These are phyloP conservation scores for Lomographa bimaculata DNA, from an alignment of 2,888 invertebrate genomes.

Conservation along the genomic window DNA sequence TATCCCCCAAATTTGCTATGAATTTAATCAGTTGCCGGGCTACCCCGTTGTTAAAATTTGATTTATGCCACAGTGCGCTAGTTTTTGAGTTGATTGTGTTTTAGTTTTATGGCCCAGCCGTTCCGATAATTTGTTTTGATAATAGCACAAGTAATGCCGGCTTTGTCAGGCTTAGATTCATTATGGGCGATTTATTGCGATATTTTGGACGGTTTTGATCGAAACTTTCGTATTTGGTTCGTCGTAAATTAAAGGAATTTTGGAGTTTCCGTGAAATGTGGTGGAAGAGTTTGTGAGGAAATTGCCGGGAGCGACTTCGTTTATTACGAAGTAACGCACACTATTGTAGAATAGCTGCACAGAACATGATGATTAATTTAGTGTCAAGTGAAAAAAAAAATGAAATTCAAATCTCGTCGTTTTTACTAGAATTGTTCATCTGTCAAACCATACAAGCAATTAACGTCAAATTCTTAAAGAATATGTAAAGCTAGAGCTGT, in stretches of 20 bases:
- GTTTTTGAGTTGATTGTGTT: constrained; percentile 68
- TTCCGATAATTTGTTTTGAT: constrained; percentile 51
- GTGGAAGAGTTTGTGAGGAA: not conserved
- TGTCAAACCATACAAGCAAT: no score
- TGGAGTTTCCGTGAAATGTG: constrained; percentile 17
- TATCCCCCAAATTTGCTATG: constrained; percentile 44
- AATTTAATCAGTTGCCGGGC: constrained; percentile 61
- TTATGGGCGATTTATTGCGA: constrained; percentile 20
- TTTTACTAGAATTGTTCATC: no score
- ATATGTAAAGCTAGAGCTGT: no score
- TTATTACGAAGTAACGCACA: no score
- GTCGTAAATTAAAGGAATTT: constrained; percentile 20
- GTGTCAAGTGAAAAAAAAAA: no score
- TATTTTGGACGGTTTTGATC: constrained; percentile 22
- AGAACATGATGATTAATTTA: no score
- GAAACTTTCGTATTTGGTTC: constrained; percentile 19
- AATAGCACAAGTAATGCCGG: constrained; percentile 35
- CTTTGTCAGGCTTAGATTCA: constrained; percentile 27
- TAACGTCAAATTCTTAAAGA: no score
- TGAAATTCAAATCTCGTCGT: no score
- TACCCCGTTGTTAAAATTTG: constrained; percentile 60
- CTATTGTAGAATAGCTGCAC: no score
- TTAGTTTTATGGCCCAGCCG: constrained; percentile 59
- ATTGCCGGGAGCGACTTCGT: no score
- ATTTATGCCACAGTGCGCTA: constrained; percentile 63